A percentile compares a stretch with the other conserved stretches of the same genome.
These are phyloP conservation scores for Ameiurus melas DNA, from an alignment of 2,113 vertebrate genomes.

Conservation along the genomic window DNA sequence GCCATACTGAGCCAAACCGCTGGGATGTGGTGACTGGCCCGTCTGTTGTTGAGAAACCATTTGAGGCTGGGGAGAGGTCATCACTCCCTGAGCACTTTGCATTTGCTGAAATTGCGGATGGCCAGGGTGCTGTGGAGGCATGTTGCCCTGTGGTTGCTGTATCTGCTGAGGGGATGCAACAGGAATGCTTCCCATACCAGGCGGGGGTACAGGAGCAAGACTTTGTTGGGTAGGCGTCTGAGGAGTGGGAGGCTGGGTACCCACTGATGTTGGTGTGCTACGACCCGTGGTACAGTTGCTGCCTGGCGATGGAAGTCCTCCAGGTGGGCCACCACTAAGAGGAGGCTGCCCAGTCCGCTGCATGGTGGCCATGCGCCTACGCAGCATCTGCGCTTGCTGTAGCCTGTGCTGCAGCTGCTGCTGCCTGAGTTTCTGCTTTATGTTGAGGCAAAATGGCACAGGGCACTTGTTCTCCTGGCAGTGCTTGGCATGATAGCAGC, in stretches of 20 bases:
- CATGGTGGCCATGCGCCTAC: constrained; percentile 95
- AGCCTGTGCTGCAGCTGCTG: constrained; percentile 95
- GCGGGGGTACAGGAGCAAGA: constrained; percentile 57
- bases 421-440: constrained; percentile 96
- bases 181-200: constrained; percentile 63
- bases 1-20: constrained; percentile 77
- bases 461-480: constrained; percentile 99
- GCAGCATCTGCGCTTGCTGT: constrained; percentile 96
- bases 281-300: constrained; percentile 73
- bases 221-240: constrained; percentile 81
- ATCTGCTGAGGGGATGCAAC: constrained; percentile 48
- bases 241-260: constrained; percentile 87
- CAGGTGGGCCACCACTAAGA: constrained; percentile 61
- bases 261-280: constrained; percentile 85
- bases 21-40: constrained; percentile 67
- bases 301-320: constrained; percentile 86
- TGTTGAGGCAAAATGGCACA: constrained; percentile 97
- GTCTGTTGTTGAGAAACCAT: constrained; percentile 64
- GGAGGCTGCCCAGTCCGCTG: constrained; percentile 82
- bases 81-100: constrained; percentile 74
- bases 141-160: constrained; percentile 46
- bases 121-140: constrained; percentile 79
- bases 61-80: constrained; percentile 74
- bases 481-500: constrained; percentile 98
- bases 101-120: constrained; percentile 84